phyloP scores from a whole-genome alignment of 2,888 invertebrate species.

The Epicampocera succincta region DNA sequence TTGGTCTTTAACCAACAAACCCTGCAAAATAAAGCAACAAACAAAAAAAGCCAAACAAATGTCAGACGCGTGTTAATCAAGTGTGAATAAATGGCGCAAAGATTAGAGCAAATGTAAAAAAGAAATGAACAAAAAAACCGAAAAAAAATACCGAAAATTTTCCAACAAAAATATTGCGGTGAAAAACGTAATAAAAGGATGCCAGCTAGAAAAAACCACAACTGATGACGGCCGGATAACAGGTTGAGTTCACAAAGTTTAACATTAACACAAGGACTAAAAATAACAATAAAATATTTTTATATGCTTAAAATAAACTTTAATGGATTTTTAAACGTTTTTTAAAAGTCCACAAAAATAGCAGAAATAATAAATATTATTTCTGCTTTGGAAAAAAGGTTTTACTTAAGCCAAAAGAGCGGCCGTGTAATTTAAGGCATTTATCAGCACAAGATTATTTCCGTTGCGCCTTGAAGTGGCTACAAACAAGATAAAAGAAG shows the following conservation, averaged over 20 bases:
- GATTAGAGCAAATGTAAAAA: conserved; percentile 76
- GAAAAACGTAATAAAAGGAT: conserved; percentile 30
- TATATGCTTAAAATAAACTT: conserved; percentile 71
- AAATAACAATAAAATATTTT: conserved; percentile 34
- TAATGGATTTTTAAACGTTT: conserved; percentile 80
- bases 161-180: conserved; percentile 57
- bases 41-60: conserved; percentile 78
- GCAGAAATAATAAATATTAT: background rate
- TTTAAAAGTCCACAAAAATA: conserved; percentile 73
- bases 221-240: conserved; percentile 73
- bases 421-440: conserved; percentile 46
- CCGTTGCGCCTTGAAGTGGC: conserved; percentile 36
- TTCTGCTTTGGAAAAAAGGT: conserved; percentile 30
- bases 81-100: conserved; percentile 81
- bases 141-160: conserved; percentile 46
- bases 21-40: conserved; percentile 51
- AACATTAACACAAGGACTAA: conserved; percentile 48
- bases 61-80: conserved; percentile 81
- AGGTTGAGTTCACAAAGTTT: conserved; percentile 71
- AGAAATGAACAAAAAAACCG: conserved; percentile 65
- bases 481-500: no score
- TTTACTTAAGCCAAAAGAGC: conserved; percentile 14
- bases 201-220: conserved; percentile 45
- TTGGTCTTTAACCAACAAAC: conserved; percentile 68
- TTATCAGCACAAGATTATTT: conserved; percentile 55